A percentile compares a stretch with the other conserved stretches of the same genome.
Conservation (phyloP, 2,113 vertebrate species). For the Maccullochella peelii region DNA sequence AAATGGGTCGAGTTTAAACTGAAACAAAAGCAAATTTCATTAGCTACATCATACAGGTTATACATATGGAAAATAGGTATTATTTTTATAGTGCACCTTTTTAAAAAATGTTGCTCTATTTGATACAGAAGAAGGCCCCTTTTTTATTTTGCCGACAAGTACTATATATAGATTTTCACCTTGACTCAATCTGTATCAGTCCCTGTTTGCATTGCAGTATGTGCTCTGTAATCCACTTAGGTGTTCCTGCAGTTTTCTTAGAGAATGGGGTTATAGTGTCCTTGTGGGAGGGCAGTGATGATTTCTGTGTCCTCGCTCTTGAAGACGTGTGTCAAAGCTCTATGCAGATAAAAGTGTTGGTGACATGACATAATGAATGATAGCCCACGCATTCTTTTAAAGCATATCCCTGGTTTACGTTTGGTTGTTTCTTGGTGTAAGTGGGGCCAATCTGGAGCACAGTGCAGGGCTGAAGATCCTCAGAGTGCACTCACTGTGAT, state of each 20-base stretch:
- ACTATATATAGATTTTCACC: constrained; percentile 24
- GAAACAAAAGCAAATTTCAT: neutral
- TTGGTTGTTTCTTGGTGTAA: neutral
- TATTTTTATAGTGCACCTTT: neutral
- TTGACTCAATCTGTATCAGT: constrained; percentile 2
- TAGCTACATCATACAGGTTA: too few species aligned
- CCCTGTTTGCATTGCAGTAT: neutral
- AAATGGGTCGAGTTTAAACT: neutral
- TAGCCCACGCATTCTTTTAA: neutral
- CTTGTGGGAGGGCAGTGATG: constrained; percentile 23
- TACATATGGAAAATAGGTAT: neutral
- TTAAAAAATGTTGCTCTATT: neutral
- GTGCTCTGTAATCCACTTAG: constrained; percentile 58
- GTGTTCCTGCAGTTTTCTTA: constrained; percentile 34
- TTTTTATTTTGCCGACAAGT: neutral
- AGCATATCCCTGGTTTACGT: neutral
- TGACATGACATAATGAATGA: neutral
- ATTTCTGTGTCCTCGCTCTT: constrained; percentile 4
- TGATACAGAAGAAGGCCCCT: neutral
- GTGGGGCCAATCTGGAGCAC: constrained; percentile 1
- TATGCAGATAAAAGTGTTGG: neutral
- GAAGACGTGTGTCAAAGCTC: neutral
- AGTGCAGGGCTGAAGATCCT: constrained; percentile 20
- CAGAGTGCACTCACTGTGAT: constrained; percentile 67
- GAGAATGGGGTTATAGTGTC: constrained; percentile 38